Conservation (phyloP, 2,888 invertebrate species). For the Drosophila koepferae region DNA sequence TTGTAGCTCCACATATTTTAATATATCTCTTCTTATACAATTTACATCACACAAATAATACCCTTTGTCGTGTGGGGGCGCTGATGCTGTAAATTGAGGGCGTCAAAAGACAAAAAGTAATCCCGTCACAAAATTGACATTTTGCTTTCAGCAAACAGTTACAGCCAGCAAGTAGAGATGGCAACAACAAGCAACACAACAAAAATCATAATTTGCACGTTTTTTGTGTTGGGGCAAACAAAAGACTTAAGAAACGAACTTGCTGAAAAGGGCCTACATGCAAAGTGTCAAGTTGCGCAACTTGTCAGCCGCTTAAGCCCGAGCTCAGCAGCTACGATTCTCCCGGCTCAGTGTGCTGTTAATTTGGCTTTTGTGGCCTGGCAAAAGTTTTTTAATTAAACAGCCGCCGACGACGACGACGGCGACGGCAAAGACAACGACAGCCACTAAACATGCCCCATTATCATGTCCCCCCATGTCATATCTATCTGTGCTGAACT, state of each 20-base stretch:
- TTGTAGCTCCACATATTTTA: background rate
- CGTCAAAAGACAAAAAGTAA: conserved; percentile 72
- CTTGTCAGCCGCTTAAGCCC: conserved; percentile 58
- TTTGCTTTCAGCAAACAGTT: conserved; percentile 68
- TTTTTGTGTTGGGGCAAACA: conserved; percentile 76
- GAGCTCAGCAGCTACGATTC: conserved; percentile 18
- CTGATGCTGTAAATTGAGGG: conserved; percentile 65
- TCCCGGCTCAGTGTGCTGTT: conserved; percentile 31
- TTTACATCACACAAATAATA: too few relatives aligned
- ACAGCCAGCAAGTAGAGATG: conserved; percentile 11
- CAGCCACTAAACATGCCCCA: conserved; percentile 80
- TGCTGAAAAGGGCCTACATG: conserved; percentile 73
- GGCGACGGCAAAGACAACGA: conserved; percentile 46
- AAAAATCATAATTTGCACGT: conserved; percentile 79
- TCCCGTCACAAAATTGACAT: conserved; percentile 77
- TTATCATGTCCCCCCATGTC: conserved; percentile 73
- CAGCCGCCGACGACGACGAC: conserved; percentile 42
- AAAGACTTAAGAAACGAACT: conserved; percentile 78
- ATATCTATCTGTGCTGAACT: conserved; percentile 72
- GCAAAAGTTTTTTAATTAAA: conserved; percentile 70
- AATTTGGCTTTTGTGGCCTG: conserved; percentile 39
- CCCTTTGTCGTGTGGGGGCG: conserved; percentile 51
- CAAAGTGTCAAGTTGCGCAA: conserved; percentile 82
- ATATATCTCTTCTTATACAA: background rate
- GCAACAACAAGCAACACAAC: background rate